These are phyloP conservation scores for Patella vulgata DNA, from an alignment of 1,140 invertebrate genomes.

Conservation along the genomic window DNA sequence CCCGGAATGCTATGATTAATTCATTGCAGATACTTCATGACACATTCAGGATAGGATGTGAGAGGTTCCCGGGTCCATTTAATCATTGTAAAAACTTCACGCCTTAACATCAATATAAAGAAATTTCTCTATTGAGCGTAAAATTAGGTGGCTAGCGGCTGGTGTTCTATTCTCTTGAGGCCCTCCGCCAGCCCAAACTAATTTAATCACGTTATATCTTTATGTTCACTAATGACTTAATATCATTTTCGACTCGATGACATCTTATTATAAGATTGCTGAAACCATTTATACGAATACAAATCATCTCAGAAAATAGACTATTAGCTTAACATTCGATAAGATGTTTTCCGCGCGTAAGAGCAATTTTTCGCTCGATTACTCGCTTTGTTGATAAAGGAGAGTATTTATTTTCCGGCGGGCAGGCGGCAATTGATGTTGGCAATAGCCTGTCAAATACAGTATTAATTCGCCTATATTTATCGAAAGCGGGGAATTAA, in stretches of 20 bases:
- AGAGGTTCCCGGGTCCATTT: constrained; percentile 27
- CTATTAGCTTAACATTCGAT: constrained; percentile 17
- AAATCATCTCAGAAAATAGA: constrained; percentile 15
- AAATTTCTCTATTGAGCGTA: constrained; percentile 30
- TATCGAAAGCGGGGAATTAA: constrained; percentile 14
- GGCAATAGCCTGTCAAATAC: constrained; percentile 8
- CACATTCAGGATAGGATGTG: constrained; percentile 1
- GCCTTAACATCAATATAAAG: constrained; percentile 37
- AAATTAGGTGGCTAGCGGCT: constrained; percentile 25
- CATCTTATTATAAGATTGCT: constrained; percentile 21
- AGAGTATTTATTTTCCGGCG: constrained; percentile 12
- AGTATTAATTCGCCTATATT: constrained; percentile 17
- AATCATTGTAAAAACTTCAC: constrained; percentile 35
- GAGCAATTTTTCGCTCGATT: constrained; percentile 21
- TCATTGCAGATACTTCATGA: constrained; percentile 9
- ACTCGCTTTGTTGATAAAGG: constrained; percentile 13
- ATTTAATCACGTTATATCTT: constrained; percentile 17
- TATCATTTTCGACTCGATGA: constrained; percentile 16
- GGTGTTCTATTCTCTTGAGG: constrained; percentile 3
- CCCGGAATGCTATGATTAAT: constrained; percentile 12
- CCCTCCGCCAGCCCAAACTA: constrained; percentile 2
- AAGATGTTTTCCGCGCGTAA: constrained; percentile 13
- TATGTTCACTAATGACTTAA: constrained; percentile 17
- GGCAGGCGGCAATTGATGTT: background rate
- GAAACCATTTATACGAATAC: constrained; percentile 13